Conservation (phyloP, 2,888 invertebrate genomes). For the Gymnoscelis rufifasciata region DNA sequence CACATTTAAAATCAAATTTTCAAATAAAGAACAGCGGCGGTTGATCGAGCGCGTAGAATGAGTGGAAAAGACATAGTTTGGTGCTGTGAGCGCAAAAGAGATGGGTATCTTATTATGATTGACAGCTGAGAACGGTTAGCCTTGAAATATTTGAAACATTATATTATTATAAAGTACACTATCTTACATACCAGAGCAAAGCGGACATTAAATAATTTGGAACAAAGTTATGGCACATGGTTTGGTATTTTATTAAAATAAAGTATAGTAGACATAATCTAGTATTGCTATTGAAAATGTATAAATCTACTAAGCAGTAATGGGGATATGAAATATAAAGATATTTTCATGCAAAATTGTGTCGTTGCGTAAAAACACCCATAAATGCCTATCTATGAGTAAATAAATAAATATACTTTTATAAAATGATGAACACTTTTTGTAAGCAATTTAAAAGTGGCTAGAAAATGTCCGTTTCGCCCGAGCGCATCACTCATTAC, state of each 20-base stretch:
- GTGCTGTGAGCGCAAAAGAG: constrained; percentile 58
- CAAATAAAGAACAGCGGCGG: constrained; percentile 74
- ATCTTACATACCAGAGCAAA: constrained; percentile 65
- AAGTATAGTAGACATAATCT: no score
- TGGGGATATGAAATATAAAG: no score
- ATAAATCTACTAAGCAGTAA: no score
- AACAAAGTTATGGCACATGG: no score
- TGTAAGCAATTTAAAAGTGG: background rate
- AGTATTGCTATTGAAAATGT: no score
- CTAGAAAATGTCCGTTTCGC: constrained; percentile 42
- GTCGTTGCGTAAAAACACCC: no score
- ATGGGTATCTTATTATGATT: constrained; percentile 77
- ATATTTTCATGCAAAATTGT: no score
- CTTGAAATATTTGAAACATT: constrained; percentile 80
- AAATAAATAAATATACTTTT: no score
- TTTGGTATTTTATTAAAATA: no score
- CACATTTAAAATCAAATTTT: constrained; percentile 79
- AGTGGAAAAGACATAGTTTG: constrained; percentile 48
- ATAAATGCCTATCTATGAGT: no score
- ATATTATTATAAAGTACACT: constrained; percentile 79
- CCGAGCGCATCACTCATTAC: constrained; percentile 63
- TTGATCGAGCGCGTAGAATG: constrained; percentile 62
- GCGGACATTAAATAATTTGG: no score
- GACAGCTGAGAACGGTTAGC: constrained; percentile 80
- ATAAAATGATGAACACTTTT: no score